A percentile compares a stretch with the other conserved stretches of the same genome.
phyloP scores from a whole-genome alignment of 2,797 vertebrate genomes.

The Arctocebus calabarensis region DNA sequence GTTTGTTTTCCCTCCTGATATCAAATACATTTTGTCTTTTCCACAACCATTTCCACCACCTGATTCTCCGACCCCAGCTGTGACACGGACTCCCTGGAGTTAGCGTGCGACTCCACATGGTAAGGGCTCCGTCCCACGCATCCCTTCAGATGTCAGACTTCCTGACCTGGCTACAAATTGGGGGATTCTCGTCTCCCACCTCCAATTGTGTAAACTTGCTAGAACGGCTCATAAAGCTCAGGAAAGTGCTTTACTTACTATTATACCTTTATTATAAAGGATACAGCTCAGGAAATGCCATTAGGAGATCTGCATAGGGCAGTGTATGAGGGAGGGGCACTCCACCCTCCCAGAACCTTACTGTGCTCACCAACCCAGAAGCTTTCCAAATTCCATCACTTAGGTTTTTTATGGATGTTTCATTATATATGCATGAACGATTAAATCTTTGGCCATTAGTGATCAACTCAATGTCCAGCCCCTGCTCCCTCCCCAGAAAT shows the following conservation, averaged over 20 bases:
- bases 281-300: not conserved
- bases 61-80: not conserved
- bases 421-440: not conserved
- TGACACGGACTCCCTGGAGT: not conserved
- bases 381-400: not conserved
- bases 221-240: not conserved
- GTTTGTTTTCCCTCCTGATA: not conserved
- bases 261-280: not conserved
- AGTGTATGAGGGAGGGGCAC: not conserved
- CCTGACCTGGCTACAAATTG: not conserved
- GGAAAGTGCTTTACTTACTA: not conserved
- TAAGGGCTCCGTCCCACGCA: not conserved
- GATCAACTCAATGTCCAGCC: not conserved
- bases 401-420: not conserved
- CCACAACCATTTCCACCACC: too few species aligned
- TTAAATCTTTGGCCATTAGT: not conserved
- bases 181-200: not conserved
- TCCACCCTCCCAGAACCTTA: not conserved
- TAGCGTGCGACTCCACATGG: not conserved
- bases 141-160: not conserved
- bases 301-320: not conserved
- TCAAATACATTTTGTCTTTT: not conserved
- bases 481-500: not conserved
- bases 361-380: not conserved
- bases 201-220: not conserved